phyloP scores from a whole-genome alignment of 2,888 invertebrate species.

The Cabera pusaria region DNA sequence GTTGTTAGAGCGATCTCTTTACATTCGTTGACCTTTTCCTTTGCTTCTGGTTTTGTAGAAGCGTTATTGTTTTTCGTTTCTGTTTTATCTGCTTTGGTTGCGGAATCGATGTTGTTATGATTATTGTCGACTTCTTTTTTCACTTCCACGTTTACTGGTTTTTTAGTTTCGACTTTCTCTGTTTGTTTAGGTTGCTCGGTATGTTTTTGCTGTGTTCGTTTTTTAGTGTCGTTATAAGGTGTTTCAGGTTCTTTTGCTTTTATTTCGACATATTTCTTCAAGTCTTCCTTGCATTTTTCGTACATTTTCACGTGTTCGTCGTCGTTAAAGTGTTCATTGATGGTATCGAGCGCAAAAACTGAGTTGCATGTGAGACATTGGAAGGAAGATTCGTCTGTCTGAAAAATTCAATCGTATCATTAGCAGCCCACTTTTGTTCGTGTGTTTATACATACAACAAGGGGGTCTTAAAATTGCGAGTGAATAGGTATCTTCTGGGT shows the following conservation, averaged over 20 bases:
- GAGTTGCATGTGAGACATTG: slow-evolving; percentile 56
- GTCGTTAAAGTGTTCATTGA: slow-evolving; percentile 40
- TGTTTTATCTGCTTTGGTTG: no score
- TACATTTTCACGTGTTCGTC: slow-evolving; percentile 36
- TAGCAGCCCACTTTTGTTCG: no score
- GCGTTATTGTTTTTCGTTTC: not conserved
- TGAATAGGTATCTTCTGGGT: no score
- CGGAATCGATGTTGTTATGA: slow-evolving; percentile 4
- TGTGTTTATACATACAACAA: no score
- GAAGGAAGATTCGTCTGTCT: slow-evolving; percentile 44
- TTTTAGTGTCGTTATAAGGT: no score
- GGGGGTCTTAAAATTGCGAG: no score
- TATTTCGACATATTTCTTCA: slow-evolving; percentile 16
- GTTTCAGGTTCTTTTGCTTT: no score
- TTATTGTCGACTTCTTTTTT: slow-evolving; percentile 3
- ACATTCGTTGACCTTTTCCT: not conserved
- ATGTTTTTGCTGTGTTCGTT: not conserved
- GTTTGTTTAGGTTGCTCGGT: not conserved
- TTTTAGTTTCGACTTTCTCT: not conserved
- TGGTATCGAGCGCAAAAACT: slow-evolving; percentile 26
- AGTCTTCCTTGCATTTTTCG: slow-evolving; percentile 22
- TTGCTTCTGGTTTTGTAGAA: not conserved
- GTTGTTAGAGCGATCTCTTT: not conserved
- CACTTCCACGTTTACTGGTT: no score
- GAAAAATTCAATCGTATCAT: no score